Base-by-base conservation (phyloP, 2,797 vertebrate genomes). In the Enteromius thamalakanensis region DNA sequence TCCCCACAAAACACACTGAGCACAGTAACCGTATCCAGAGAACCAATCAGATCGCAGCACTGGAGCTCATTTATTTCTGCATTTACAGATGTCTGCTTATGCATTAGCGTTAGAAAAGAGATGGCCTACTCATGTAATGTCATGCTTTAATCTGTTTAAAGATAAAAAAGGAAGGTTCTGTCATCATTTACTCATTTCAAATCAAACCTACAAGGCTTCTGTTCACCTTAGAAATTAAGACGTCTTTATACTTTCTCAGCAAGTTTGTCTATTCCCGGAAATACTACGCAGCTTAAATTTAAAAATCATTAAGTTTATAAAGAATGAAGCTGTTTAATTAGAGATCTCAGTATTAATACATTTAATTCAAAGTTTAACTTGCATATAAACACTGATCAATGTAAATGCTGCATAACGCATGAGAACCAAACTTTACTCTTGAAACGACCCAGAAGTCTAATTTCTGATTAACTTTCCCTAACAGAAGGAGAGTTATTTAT, bases 81-180 rank as follows among this genome's bases (percentile, higher is more conserved):
- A 34, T 34, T 34, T 34, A 34, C 3, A 34, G 69, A 79, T 40
- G 21, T 58, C 78, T 62, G 37, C 37, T 83, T 77, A 40, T 26
- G 69, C 62, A 84, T 88, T 87, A 85, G 60, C 76, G 84, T 85
- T 19, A 85, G 71, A 76, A 68, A 79, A 84, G 79, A 84, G 51
- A 65, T 55, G 65, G 34, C 40, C 58, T 85, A 45, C 84, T 75
- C 70, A 74, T 78, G 19, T 83, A 86, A 87, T 51, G 11, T 15
- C 85, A 69, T 81, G 79, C 85, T 84, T 85, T 68, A 65, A 85
- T 86, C 76, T 67, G 81, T 79, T 83, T 84, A 32, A 72, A 72
- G 4, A 5, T 9, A 74, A 19, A 55, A 55, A n/a, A 53, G 2
- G 0, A 74, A 75, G 23, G 6, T 53, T 19, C 9, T 19, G 29